Percentiles rank a stretch among this genome's conserved stretches.
These are phyloP conservation scores for Xenopus laevis DNA, from an alignment of 2,113 vertebrate species.

Conservation along the genomic window DNA sequence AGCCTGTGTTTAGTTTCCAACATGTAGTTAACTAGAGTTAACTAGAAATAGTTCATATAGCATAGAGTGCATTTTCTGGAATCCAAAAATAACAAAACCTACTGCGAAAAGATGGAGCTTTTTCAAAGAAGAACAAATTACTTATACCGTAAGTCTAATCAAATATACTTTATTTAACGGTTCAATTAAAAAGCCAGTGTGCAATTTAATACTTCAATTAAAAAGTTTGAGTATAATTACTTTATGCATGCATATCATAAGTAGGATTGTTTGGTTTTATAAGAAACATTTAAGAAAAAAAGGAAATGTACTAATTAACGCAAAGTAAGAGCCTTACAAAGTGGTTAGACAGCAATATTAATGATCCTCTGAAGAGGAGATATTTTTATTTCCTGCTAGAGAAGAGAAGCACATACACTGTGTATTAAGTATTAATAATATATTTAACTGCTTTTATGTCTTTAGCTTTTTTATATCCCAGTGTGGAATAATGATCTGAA, in stretches of 20 bases:
- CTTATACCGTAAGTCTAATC: not conserved
- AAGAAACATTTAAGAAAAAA: not conserved
- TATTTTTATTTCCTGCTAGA: not conserved
- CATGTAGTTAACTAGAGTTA: too few species aligned
- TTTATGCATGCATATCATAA: not conserved
- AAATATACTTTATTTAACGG: constrained; percentile 17
- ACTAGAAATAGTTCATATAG: too few species aligned
- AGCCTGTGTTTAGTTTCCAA: too few species aligned
- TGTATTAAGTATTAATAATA: not conserved
- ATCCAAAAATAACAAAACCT: too few species aligned
- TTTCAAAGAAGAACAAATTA: not conserved
- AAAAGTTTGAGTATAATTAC: not conserved
- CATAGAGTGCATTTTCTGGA: too few species aligned
- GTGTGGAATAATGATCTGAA: not conserved
- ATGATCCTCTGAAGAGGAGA: not conserved
- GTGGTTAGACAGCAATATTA: not conserved
- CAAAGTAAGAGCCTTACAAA: not conserved
- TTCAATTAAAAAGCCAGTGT: not conserved
- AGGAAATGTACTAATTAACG: not conserved
- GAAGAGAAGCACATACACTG: not conserved
- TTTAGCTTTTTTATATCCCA: not conserved
- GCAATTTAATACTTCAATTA: not conserved
- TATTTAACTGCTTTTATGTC: not conserved
- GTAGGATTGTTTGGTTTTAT: not conserved
- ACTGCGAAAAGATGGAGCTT: too few species aligned